Conservation (phyloP, 1,140 invertebrate species). For the Wasmannia auropunctata region DNA sequence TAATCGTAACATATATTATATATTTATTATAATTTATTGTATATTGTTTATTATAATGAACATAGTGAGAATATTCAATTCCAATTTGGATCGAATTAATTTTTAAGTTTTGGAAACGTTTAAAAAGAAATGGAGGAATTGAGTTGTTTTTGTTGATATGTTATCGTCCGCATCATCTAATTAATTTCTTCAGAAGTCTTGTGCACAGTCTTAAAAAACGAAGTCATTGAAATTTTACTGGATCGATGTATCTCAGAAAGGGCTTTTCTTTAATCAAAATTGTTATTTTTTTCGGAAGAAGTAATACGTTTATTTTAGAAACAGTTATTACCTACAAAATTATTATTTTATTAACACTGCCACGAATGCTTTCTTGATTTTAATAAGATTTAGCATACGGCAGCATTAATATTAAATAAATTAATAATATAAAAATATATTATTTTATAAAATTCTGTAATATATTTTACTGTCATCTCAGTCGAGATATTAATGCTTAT, state of each 20-base stretch:
- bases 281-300: background rate
- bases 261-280: background rate
- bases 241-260: background rate
- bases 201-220: background rate
- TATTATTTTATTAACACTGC: background rate
- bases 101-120: background rate
- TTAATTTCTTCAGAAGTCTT: background rate
- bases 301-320: background rate
- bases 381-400: background rate
- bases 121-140: background rate
- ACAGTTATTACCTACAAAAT: background rate
- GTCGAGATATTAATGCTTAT: background rate
- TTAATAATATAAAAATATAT: background rate
- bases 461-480: background rate
- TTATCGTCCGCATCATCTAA: background rate
- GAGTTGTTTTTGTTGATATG: background rate
- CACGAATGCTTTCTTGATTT: background rate
- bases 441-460: background rate
- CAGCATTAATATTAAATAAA: slow-evolving; percentile 1
- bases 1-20: background rate
- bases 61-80: background rate
- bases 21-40: slow-evolving; percentile 25
- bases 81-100: background rate
- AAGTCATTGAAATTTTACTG: background rate
- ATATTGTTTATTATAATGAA: slow-evolving; percentile 5